These are phyloP conservation scores for Agapetus fuscipes DNA, from an alignment of 2,888 invertebrate genomes.

Conservation along the genomic window DNA sequence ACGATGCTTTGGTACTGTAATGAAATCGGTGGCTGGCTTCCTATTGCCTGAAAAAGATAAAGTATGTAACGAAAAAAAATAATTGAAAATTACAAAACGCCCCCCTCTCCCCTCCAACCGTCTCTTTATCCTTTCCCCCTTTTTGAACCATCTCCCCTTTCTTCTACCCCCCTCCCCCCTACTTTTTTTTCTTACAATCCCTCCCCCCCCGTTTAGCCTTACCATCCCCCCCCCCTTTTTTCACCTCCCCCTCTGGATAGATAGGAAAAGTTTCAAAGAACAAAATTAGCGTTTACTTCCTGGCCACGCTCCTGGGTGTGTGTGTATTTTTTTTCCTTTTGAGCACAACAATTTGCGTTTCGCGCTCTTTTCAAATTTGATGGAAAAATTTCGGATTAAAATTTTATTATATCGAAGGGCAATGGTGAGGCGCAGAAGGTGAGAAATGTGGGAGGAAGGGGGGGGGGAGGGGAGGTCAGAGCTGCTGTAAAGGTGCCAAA, in stretches of 20 bases:
- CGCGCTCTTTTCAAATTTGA: conserved; percentile 22
- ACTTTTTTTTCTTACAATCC: no score
- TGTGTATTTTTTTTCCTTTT: no score
- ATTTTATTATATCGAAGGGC: conserved; percentile 21
- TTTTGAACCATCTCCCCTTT: no score
- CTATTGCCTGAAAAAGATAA: conserved; percentile 12
- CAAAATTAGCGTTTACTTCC: conserved; percentile 20
- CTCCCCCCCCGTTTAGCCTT: no score
- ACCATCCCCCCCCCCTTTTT: not conserved
- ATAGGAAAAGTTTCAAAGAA: conserved; percentile 21
- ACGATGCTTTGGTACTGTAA: no score
- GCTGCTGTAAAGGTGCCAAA: no score
- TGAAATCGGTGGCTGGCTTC: no score
- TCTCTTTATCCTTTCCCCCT: no score
- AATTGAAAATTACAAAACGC: conserved; percentile 20
- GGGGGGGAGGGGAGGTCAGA: no score
- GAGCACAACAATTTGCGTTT: conserved; percentile 20
- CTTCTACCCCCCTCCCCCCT: no score
- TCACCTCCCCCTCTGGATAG: conserved; percentile 14
- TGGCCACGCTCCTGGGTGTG: conserved; percentile 13
- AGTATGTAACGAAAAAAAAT: conserved; percentile 17
- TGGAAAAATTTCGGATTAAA: conserved; percentile 22
- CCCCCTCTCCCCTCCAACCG: not conserved
- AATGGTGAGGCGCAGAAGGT: no score
- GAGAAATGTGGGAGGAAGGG: conserved; percentile 14